Percentiles rank a stretch among this genome's conserved stretches.
Conservation (phyloP, 1,140 invertebrate genomes). For the Hylaeus volcanicus region DNA sequence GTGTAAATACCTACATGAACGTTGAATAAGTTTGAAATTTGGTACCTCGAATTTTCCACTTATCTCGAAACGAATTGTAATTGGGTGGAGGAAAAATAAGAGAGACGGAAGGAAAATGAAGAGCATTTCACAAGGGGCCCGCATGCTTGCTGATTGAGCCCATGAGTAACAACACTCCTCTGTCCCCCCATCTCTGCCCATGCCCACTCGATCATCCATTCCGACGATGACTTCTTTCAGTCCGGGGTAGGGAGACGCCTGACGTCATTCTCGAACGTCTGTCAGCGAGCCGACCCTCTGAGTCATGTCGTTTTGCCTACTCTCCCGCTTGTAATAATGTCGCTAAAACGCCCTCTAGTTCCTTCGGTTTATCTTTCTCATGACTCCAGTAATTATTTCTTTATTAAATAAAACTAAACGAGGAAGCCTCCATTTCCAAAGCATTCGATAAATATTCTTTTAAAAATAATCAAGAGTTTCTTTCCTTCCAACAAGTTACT, state of each 20-base stretch:
- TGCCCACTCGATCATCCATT: slow-evolving; percentile 68
- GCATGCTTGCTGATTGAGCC: slow-evolving; percentile 66
- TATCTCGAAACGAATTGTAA: neutral
- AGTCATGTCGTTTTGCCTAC: slow-evolving; percentile 70
- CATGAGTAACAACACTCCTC: slow-evolving; percentile 66
- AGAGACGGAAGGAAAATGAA: slow-evolving; percentile 18
- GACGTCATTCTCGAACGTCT: slow-evolving; percentile 75
- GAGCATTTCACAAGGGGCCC: slow-evolving; percentile 61
- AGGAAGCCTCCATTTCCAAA: no score
- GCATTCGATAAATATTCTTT: no score
- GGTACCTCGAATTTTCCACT: no score
- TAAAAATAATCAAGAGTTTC: no score
- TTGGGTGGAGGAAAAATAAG: neutral
- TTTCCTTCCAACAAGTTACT: no score
- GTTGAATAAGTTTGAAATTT: no score
- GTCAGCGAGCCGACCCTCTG: slow-evolving; percentile 75
- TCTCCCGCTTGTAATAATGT: slow-evolving; percentile 45
- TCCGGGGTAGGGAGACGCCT: slow-evolving; percentile 68
- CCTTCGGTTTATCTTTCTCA: neutral
- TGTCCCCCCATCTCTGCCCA: slow-evolving; percentile 32
- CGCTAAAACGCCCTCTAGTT: slow-evolving; percentile 39
- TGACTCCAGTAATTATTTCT: no score
- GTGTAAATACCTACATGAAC: no score
- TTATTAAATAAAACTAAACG: no score
- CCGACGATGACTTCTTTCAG: slow-evolving; percentile 76